These are phyloP conservation scores for Machaerirhynchus nigripectus DNA, from an alignment of 2,113 vertebrate genomes.

Conservation along the genomic window DNA sequence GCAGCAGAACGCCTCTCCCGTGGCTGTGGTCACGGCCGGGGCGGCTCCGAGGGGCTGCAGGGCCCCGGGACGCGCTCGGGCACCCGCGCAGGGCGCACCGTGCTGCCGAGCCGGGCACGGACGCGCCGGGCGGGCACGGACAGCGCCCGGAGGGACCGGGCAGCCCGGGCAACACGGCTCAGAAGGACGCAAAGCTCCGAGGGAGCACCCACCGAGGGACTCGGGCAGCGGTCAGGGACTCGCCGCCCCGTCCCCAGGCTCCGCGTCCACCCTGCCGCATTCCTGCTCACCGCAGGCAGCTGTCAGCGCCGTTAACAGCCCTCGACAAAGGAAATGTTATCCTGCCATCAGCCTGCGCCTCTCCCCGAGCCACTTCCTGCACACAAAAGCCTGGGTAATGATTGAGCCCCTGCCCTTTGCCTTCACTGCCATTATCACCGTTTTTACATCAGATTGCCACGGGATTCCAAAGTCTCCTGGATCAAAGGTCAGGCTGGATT, in stretches of 20 bases:
- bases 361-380: background rate
- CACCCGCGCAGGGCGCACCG: background rate
- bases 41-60: background rate
- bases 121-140: fast-evolving
- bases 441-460: background rate
- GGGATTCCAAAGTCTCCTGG: slow-evolving; percentile 27
- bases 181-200: fast-evolving
- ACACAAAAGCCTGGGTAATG: background rate
- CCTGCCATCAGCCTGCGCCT: background rate
- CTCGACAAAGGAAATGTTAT: background rate
- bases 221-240: fast-evolving
- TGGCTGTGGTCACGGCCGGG: background rate
- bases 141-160: background rate
- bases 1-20: background rate
- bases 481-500: background rate
- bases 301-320: background rate
- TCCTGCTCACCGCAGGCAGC: background rate
- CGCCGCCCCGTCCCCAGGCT: fast-evolving
- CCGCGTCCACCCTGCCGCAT: background rate
- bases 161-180: fast-evolving
- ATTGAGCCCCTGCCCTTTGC: background rate
- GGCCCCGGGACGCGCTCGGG: background rate
- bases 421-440: background rate
- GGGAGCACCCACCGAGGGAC: background rate
- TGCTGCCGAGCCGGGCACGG: background rate